Evolutionary conservation across 2,888 invertebrate genomes (phyloP).

Genomic region (Chrysolina haemoptera): DNA sequence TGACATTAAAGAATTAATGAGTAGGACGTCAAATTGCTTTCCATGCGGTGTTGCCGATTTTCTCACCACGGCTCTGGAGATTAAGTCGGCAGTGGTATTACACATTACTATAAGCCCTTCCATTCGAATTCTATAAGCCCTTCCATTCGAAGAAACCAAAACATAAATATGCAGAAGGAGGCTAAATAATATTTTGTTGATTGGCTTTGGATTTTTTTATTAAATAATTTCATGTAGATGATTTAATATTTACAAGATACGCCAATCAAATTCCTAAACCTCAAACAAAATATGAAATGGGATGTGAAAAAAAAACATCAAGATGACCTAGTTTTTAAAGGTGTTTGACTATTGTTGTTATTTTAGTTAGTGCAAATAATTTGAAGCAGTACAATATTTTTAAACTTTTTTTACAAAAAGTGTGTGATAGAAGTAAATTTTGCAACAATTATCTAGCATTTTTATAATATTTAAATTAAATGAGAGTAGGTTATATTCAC

Average conservation of each 20-base stretch:
- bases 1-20: too few relatives aligned
- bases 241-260: not conserved
- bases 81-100: too few relatives aligned
- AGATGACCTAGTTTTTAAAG: conserved; percentile 39
- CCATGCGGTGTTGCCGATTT: too few relatives aligned
- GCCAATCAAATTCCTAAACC: not conserved
- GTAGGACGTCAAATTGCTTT: too few relatives aligned
- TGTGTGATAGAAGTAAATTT: conserved; percentile 55
- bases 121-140: too few relatives aligned
- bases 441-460: conserved; percentile 55
- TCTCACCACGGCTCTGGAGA: too few relatives aligned
- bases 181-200: too few relatives aligned
- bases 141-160: too few relatives aligned
- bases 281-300: not conserved
- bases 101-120: too few relatives aligned
- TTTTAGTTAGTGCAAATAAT: conserved; percentile 53
- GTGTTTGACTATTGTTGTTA: conserved; percentile 34
- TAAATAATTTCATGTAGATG: too few relatives aligned
- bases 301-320: not conserved
- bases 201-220: too few relatives aligned
- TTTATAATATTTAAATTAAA: conserved; percentile 51
- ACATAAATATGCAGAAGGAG: too few relatives aligned
- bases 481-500: conserved; percentile 49
- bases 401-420: conserved; percentile 55
- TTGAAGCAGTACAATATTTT: conserved; percentile 56